These are phyloP conservation scores for Acanthosepion esculentum DNA, from an alignment of 2,888 invertebrate genomes.

Conservation along the genomic window DNA sequence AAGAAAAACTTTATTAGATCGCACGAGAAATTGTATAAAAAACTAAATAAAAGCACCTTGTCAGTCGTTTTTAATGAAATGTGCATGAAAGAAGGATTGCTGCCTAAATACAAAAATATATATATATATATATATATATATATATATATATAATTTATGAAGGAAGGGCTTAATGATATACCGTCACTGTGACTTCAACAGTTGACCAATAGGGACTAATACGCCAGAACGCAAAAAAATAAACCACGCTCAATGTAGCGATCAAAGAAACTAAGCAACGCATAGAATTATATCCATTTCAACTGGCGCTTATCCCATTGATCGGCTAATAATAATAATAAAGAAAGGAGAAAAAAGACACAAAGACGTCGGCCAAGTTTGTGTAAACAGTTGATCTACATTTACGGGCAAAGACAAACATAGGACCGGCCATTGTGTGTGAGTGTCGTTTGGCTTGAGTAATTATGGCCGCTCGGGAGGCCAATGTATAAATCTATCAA, in stretches of 20 bases:
- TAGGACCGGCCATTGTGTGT: neutral
- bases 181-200: neutral
- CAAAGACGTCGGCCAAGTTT: neutral
- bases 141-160: neutral
- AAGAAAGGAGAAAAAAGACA: neutral
- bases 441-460: conserved; percentile 20
- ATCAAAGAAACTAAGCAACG: neutral
- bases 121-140: no score
- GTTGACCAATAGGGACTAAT: neutral
- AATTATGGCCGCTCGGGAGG: neutral
- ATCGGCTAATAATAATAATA: neutral
- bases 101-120: no score
- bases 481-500: neutral
- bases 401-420: neutral
- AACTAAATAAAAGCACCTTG: no score
- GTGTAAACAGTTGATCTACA: neutral
- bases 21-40: no score
- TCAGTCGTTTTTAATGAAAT: no score
- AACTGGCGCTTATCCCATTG: neutral
- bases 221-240: neutral
- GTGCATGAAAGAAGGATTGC: no score
- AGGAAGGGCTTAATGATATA: neutral
- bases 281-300: neutral
- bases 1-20: no score
- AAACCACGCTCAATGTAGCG: no score